Evolutionary conservation across 2,113 vertebrate species (phyloP), one percentile per base, ranked within the genome.

Genomic region (Muntiacus reevesi): DNA sequence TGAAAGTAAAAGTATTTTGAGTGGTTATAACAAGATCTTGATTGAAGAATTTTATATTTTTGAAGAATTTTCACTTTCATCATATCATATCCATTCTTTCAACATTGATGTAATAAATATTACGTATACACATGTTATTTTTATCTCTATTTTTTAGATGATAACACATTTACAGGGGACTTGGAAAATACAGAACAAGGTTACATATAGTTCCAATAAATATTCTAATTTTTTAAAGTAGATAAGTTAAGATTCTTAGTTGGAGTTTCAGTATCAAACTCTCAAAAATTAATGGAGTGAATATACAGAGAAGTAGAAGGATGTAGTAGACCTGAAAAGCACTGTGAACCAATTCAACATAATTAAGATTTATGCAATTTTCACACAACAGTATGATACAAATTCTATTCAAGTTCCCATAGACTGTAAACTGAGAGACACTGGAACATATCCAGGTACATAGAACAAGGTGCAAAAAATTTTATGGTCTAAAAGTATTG

Each of bases 31-130:
- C 7, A 81, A 28, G 92, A 28, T 81, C 60, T 96, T 91, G 19
- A 87, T 87, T 82, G 1, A 88, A 96, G 59, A 97, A 45, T 62
- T 96, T 92, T 83, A 10, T 79, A 64, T 81, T 96, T 96, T 93
- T 15, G 79, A 89, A 95, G 10, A 87, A 85, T 83, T 95, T 92
- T 91, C 8, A 57, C n/a, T 93, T 5, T 88, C 43, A 71, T 52
- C 27, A 93, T 74, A 87, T 81, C 67, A 71, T 40, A 40, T 12
- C 15, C n/a, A 92, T 94, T 93, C 64, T 93, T 95, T 64, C 5
- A 94, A 40, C 21, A 3, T 5, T 60, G 6, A 59, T 12, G 84
- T 45, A 95, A 91, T 60, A 84, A 86, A 60, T 91, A 59, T 45
- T 83, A 54, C 33, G 55, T 95, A 33, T 40, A 25, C 5, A 76